phyloP scores from a whole-genome alignment of 2,888 invertebrate genomes.

The Apeira syringaria region DNA sequence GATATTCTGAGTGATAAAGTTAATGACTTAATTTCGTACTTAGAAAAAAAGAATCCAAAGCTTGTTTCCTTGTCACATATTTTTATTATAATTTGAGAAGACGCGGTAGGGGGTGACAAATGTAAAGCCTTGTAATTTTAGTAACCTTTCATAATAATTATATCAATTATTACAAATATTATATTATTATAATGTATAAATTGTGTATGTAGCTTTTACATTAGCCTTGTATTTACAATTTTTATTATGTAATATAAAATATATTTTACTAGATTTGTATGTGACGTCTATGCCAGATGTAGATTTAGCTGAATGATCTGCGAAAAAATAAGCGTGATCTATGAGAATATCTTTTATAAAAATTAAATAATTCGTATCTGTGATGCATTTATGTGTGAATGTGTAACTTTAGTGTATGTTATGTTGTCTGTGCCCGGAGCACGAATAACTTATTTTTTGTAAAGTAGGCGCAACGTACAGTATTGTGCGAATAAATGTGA shows the following conservation, averaged over 20 bases:
- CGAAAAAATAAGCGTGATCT: constrained; percentile 19
- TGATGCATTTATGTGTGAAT: constrained; percentile 30
- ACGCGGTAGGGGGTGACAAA: constrained; percentile 17
- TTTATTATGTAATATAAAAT: constrained; percentile 37
- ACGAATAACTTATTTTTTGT: no score
- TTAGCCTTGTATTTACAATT: constrained; percentile 41
- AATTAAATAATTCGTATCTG: constrained; percentile 32
- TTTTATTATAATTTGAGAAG: constrained; percentile 17
- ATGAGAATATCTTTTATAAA: constrained; percentile 26
- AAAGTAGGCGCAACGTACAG: no score
- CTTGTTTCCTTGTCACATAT: constrained; percentile 6
- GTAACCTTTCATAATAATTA: constrained; percentile 24
- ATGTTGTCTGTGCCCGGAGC: no score
- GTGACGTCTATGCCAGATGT: constrained; percentile 23
- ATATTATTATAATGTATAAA: constrained; percentile 33
- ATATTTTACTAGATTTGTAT: constrained; percentile 45
- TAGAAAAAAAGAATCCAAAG: constrained; percentile 35
- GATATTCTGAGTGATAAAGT: constrained; percentile 22
- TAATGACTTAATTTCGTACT: constrained; percentile 36
- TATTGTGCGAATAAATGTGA: no score
- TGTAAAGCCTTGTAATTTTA: constrained; percentile 28
- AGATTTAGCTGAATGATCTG: constrained; percentile 16
- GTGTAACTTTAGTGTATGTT: constrained; percentile 18
- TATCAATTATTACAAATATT: constrained; percentile 26
- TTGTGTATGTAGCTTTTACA: constrained; percentile 40